Evolutionary conservation across 92 coral and sea anemone genomes (phyloP), one percentile per base, ranked within the genome.

Genomic region (Porites evermanni): DNA sequence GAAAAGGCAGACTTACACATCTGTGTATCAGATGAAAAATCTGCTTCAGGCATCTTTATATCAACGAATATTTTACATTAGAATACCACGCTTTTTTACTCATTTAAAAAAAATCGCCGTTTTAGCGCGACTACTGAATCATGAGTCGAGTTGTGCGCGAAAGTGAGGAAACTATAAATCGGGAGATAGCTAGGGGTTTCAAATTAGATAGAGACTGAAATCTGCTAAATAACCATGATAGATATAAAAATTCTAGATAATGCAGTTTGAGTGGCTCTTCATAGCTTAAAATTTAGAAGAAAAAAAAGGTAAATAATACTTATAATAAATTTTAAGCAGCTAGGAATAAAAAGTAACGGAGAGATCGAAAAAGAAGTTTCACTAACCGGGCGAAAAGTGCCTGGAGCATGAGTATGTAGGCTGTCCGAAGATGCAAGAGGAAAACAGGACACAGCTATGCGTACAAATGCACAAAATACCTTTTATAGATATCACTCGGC

Each of bases 21-120:
- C 87, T 83, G 87, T 83, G 87, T 73, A 73, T 64, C 80, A 83
- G 24, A 83, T 64, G 80, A 72, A 51, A 14, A 38, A 3, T 73
- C 18, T 52, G 80, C 87, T 83, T 18, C 51, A 74, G 72, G 87
- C 80, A 50, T 63, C 67, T 83, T 18, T 2, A 7, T 6, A 44
- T 47, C 10, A 74, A 70, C 78, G 69, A 81, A 70, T 70, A 70
- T 51, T 70, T 73, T 58, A 73, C 26, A 64, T 73, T 79, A 61
- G 72, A 83, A 83, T 73, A 63, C 63, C 51, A 8, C 64, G 9
- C 47, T 59, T 20, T 63, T 51, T 38, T 38, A 38, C 47, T 38
- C 0, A 29, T 29, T 29, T 29, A 2, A 29, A 29, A 29, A 29
- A 29, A 51, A 56, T 51, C 7, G 51, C 66, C 66, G 54, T 18